A percentile compares a stretch with the other conserved stretches of the same genome.
These are phyloP conservation scores for Aphodius granarius DNA, from an alignment of 2,888 invertebrate species.

Conservation along the genomic window DNA sequence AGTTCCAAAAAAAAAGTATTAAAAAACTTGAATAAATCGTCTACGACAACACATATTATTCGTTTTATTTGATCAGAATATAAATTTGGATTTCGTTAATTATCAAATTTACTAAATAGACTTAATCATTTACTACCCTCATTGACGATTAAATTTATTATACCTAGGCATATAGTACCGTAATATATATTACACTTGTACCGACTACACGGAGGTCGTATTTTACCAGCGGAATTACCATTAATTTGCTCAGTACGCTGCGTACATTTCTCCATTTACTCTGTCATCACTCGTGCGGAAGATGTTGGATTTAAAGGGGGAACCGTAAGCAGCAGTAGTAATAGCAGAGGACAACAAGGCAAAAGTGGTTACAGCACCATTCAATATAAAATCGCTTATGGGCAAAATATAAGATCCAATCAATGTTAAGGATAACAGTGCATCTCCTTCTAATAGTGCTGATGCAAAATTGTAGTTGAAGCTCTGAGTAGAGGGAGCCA, in stretches of 20 bases:
- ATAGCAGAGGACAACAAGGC: not conserved
- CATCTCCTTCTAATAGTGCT: not conserved
- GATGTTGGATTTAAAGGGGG: slow-evolving; percentile 45
- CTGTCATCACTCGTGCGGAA: slow-evolving; percentile 47
- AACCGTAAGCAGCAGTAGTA: slow-evolving; percentile 1
- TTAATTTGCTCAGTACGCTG: slow-evolving; percentile 52
- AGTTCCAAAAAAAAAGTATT: no score
- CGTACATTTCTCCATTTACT: slow-evolving; percentile 43
- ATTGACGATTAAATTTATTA: not conserved
- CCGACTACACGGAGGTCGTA: slow-evolving; percentile 39
- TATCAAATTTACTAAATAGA: not conserved
- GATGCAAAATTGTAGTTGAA: not conserved
- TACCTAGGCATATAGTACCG: not conserved
- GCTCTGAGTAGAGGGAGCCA: not conserved
- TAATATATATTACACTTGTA: not conserved
- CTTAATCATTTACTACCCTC: not conserved
- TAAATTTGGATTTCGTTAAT: not conserved
- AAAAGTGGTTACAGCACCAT: not conserved
- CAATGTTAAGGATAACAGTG: not conserved
- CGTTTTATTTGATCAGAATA: not conserved
- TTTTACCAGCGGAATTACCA: slow-evolving; percentile 50
- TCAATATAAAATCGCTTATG: not conserved
- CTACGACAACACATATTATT: no score
- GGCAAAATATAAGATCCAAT: not conserved
- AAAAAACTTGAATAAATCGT: no score